Conservation (phyloP, 2,888 invertebrate genomes). For the Ectobius pallidus region DNA sequence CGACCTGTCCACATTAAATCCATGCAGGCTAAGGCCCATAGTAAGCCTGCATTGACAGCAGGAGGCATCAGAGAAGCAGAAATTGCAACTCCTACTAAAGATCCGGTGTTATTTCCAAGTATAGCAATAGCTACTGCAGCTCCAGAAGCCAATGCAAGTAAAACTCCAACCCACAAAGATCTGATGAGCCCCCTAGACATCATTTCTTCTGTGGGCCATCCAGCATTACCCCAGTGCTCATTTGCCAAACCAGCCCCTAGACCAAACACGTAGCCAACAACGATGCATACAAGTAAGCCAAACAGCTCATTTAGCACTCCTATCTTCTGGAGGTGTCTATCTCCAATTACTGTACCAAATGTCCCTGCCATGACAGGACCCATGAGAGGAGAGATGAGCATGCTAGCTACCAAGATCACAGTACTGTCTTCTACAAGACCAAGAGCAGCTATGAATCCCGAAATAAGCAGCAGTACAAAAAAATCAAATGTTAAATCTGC, state of each 20-base stretch:
- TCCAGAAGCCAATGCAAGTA: slow-evolving; percentile 79
- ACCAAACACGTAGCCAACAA: slow-evolving; percentile 73
- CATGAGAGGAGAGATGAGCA: slow-evolving; percentile 83
- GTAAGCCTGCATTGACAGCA: slow-evolving; percentile 75
- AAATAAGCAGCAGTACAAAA: slow-evolving; percentile 70
- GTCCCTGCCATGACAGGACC: slow-evolving; percentile 80
- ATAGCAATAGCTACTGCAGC: slow-evolving; percentile 79
- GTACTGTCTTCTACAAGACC: slow-evolving; percentile 77
- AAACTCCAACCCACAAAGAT: slow-evolving; percentile 70
- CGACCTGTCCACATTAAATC: slow-evolving; percentile 53
- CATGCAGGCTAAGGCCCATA: slow-evolving; percentile 68
- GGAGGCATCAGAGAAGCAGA: slow-evolving; percentile 81
- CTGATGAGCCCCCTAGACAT: slow-evolving; percentile 68
- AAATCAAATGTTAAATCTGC: slow-evolving; percentile 79
- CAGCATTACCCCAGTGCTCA: slow-evolving; percentile 60
- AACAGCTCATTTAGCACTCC: slow-evolving; percentile 71
- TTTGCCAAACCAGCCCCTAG: slow-evolving; percentile 59
- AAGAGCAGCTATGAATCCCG: slow-evolving; percentile 73
- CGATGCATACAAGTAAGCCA: slow-evolving; percentile 68
- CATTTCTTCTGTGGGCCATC: slow-evolving; percentile 73
- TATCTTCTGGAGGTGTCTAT: slow-evolving; percentile 65
- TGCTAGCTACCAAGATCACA: slow-evolving; percentile 76
- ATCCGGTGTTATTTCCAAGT: slow-evolving; percentile 78
- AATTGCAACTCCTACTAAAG: slow-evolving; percentile 81
- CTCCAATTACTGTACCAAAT: slow-evolving; percentile 73